Evolutionary conservation across 2,888 invertebrate species (phyloP).

Genomic region (Parnassius mnemosyne): DNA sequence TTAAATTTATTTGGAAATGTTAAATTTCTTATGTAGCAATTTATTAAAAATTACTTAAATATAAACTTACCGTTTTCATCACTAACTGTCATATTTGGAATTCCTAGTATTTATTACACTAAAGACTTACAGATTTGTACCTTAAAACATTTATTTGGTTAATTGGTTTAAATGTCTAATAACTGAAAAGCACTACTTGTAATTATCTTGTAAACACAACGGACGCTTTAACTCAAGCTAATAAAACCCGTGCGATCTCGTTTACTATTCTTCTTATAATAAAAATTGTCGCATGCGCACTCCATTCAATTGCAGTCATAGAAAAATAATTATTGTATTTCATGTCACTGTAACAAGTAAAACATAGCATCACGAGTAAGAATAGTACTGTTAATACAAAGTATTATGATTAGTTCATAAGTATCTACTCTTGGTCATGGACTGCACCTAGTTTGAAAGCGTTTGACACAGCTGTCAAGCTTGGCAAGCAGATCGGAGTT

Average conservation of each 20-base stretch:
- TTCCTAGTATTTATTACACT: neutral
- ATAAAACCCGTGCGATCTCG: conserved; percentile 52
- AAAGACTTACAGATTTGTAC: neutral
- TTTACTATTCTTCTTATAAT: conserved; percentile 61
- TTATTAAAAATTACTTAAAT: neutral
- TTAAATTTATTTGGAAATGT: no score
- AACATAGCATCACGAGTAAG: neutral
- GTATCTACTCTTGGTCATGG: no score
- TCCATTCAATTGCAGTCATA: conserved; percentile 68
- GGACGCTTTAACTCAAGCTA: conserved; percentile 39
- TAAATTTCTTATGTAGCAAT: no score
- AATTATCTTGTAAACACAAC: conserved; percentile 40
- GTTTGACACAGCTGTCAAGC: no score
- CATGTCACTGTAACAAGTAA: conserved; percentile 34
- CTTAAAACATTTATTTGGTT: conserved; percentile 15
- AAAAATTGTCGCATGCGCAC: conserved; percentile 72
- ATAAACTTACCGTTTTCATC: conserved; percentile 15
- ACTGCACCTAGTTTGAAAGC: no score
- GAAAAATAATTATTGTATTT: conserved; percentile 67
- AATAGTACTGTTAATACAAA: neutral
- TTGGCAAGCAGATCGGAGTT: no score
- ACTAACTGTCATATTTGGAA: conserved; percentile 9
- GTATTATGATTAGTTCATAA: no score
- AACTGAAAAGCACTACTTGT: conserved; percentile 12
- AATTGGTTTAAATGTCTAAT: conserved; percentile 23